Conservation (phyloP, 2,888 invertebrate genomes). For the Leptinotarsa tumamoca region DNA sequence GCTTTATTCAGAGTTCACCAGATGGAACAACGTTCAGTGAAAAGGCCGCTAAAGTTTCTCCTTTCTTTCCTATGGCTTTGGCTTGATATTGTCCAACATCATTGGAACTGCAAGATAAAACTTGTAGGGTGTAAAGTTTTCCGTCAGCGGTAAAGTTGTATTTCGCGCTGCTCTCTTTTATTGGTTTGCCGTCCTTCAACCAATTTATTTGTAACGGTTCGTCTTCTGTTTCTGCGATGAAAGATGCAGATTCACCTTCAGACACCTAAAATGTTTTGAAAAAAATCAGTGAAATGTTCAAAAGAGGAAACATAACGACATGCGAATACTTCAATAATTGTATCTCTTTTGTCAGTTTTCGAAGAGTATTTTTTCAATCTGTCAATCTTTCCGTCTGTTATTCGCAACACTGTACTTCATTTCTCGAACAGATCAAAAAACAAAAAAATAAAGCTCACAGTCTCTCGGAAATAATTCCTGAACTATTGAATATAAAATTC, state of each 20-base stretch:
- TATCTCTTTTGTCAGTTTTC: too few relatives aligned
- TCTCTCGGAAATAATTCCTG: too few relatives aligned
- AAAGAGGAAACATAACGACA: neutral
- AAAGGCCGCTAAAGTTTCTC: constrained; percentile 86
- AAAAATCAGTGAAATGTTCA: neutral
- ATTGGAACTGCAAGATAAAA: constrained; percentile 78
- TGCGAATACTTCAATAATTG: too few relatives aligned
- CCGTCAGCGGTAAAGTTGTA: constrained; percentile 87
- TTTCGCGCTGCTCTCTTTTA: constrained; percentile 83
- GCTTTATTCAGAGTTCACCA: constrained; percentile 66
- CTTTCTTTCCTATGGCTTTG: constrained; percentile 86
- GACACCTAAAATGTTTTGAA: constrained; percentile 65
- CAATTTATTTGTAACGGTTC: constrained; percentile 80
- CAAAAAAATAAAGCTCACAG: too few relatives aligned
- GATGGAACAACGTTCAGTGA: constrained; percentile 81
- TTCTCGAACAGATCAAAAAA: too few relatives aligned
- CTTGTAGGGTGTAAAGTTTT: constrained; percentile 82
- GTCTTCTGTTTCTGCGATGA: constrained; percentile 84
- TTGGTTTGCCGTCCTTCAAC: constrained; percentile 92
- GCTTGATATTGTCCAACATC: constrained; percentile 92
- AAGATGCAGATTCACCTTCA: constrained; percentile 83
- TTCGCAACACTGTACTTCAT: too few relatives aligned
- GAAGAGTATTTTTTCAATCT: too few relatives aligned
- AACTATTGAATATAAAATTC: too few relatives aligned
- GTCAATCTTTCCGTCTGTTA: too few relatives aligned